Conservation (phyloP, 2,888 invertebrate species). For the Scaptomyza reducta region DNA sequence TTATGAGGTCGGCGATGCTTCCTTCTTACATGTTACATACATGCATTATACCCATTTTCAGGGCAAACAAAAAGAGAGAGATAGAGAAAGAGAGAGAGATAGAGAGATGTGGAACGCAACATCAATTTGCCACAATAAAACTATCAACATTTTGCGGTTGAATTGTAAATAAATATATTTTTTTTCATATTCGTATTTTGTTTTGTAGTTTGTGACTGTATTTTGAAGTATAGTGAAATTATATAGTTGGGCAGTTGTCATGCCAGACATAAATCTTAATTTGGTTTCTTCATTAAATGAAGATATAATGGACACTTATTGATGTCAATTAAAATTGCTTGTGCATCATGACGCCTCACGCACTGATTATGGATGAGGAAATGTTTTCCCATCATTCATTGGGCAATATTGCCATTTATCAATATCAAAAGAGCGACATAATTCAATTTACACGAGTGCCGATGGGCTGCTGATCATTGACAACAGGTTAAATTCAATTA, state of each 20-base stretch:
- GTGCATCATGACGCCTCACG: conserved; percentile 6
- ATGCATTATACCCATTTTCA: no score
- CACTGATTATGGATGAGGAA: conserved; percentile 21
- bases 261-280: conserved; percentile 11
- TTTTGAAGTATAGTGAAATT: background rate
- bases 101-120: no score
- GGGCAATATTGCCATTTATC: conserved; percentile 70
- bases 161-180: background rate
- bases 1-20: no score
- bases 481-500: conserved; percentile 60
- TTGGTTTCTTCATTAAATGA: conserved; percentile 7
- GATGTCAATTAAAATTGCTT: conserved; percentile 38
- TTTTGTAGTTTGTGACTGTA: background rate
- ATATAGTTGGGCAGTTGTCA: no score
- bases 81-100: no score
- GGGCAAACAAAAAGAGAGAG: no score
- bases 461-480: conserved; percentile 28
- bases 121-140: background rate
- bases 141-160: background rate
- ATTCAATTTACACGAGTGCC: conserved; percentile 51
- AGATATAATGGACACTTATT: conserved; percentile 44
- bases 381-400: conserved; percentile 57
- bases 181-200: no score
- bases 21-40: no score
- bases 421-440: conserved; percentile 67